Evolutionary conservation across 2,113 vertebrate species (phyloP).

Genomic region (Tupaia tana): DNA sequence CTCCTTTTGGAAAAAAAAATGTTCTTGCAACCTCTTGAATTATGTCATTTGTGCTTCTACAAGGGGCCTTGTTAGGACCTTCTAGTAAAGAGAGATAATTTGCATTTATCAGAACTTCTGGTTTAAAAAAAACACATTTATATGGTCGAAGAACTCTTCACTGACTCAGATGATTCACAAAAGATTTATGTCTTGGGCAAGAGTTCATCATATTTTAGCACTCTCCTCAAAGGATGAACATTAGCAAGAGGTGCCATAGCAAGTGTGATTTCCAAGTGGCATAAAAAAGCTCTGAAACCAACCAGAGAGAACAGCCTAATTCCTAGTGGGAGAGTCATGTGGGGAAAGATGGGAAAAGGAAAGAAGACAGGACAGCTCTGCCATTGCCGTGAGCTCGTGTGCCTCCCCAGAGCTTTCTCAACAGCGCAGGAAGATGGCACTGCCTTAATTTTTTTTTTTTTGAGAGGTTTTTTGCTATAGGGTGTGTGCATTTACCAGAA

Average conservation of each 20-base stretch:
- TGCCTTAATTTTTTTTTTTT: background rate
- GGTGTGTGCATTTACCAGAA: no score
- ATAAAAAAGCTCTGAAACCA: slow-evolving; percentile 19
- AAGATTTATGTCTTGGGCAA: slow-evolving; percentile 30
- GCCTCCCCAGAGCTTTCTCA: background rate
- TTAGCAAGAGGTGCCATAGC: background rate
- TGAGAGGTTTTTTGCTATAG: no score
- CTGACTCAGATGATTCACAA: slow-evolving; percentile 16
- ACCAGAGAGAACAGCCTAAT: slow-evolving; percentile 23
- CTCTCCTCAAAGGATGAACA: slow-evolving; percentile 1
- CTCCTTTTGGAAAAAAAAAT: background rate
- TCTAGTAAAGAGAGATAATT: background rate
- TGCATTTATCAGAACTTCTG: background rate
- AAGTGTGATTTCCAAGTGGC: slow-evolving; percentile 12
- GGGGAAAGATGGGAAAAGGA: background rate
- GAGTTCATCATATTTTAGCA: slow-evolving; percentile 25
- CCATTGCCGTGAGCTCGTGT: background rate
- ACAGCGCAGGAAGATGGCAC: background rate
- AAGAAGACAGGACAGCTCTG: background rate
- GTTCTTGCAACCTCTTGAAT: background rate
- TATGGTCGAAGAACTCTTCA: background rate
- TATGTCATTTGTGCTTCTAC: background rate
- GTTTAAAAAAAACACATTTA: slow-evolving; percentile 1
- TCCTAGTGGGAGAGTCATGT: background rate
- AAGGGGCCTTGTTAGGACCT: background rate